Conservation (phyloP, 2,797 vertebrate genomes). For the Takifugu rubripes region DNA sequence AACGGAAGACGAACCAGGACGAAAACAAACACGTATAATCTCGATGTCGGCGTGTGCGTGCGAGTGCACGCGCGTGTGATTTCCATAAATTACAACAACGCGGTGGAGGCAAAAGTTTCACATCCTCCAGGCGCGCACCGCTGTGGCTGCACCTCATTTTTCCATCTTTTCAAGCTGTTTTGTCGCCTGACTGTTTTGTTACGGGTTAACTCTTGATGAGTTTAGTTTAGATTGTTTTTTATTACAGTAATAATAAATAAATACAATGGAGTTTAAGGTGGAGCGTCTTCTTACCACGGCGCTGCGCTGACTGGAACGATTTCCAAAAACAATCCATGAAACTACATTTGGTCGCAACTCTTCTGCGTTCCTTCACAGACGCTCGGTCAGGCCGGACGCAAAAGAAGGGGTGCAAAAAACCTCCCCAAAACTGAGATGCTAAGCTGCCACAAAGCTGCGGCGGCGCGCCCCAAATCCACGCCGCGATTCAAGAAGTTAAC, state of each 20-base stretch:
- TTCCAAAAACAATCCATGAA: conserved; percentile 55
- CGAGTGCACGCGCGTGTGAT: neutral
- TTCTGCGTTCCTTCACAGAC: neutral
- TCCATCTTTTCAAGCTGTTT: no score
- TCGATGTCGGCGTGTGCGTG: conserved; percentile 1
- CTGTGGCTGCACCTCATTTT: neutral
- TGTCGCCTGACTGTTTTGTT: no score
- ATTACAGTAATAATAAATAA: no score
- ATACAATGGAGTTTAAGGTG: neutral
- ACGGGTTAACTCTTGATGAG: no score
- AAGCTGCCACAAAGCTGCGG: conserved; percentile 12
- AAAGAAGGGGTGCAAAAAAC: no score
- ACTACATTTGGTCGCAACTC: conserved; percentile 6
- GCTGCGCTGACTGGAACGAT: conserved; percentile 17
- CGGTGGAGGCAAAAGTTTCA: no score
- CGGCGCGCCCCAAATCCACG: conserved; percentile 38
- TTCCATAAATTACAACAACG: conserved; percentile 22
- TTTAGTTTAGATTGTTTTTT: no score
- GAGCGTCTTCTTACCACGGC: conserved; percentile 53
- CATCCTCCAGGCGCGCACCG: conserved; percentile 2
- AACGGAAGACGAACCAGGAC: neutral
- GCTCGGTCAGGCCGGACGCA: conserved; percentile 2
- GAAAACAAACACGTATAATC: conserved; percentile 18
- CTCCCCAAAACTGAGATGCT: neutral
- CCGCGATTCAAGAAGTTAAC: conserved; percentile 58